Conservation (phyloP, 1,140 invertebrate genomes). For the Brachionus manjavacas region DNA sequence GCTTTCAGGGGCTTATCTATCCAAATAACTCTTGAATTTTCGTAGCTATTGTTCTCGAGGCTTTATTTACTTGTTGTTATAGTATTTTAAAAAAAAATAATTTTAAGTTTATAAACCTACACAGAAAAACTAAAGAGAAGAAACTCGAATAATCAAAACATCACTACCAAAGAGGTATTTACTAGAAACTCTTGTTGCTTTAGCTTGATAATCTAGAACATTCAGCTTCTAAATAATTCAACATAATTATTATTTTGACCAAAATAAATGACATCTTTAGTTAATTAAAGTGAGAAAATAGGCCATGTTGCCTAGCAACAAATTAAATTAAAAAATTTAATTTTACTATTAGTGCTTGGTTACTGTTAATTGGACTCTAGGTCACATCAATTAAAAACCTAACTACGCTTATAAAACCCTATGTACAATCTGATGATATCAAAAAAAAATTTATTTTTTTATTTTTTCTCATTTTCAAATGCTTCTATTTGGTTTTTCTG, state of each 20-base stretch:
- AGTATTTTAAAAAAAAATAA: constrained; percentile 21
- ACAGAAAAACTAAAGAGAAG: constrained; percentile 1
- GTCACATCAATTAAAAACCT: neutral
- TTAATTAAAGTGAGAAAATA: neutral
- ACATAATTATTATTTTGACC: neutral
- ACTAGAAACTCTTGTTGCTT: neutral
- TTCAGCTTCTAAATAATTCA: neutral
- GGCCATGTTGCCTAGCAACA: neutral
- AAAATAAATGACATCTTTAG: neutral
- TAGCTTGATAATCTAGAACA: constrained; percentile 6
- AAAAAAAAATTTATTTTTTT: neutral
- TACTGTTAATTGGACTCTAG: neutral
- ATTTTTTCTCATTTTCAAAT: neutral
- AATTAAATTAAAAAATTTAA: neutral
- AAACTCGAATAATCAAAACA: constrained; percentile 24
- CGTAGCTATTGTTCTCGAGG: neutral
- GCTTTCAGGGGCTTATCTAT: neutral
- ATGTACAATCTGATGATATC: neutral
- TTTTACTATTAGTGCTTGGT: neutral
- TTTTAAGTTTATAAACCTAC: constrained; percentile 19
- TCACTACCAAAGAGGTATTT: neutral
- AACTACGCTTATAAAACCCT: no score
- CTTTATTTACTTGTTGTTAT: constrained; percentile 32
- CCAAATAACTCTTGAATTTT: neutral
- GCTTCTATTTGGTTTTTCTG: neutral